Evolutionary conservation across 2,888 invertebrate species (phyloP), one percentile per base, ranked within the genome.

Genomic region (Amphimallon solstitiale): DNA sequence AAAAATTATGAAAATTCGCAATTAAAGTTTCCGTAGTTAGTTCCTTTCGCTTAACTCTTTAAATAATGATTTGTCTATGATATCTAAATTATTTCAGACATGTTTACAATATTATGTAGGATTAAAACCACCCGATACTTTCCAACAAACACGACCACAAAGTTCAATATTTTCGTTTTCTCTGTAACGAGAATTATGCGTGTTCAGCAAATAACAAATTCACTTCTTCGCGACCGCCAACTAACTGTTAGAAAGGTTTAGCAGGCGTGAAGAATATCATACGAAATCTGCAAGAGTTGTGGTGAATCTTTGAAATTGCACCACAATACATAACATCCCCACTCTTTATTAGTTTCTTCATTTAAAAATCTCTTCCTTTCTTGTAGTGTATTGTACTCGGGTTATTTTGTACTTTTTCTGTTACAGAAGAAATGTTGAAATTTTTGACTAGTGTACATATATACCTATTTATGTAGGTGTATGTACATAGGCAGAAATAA

Each of bases 201-300:
- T 54, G 34, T 35, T 29, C 23, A 40, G n/a, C 12, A 35, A 51
- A 19, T 17, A 46, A 46, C 15, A 37, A 37, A 52, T 63, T 40
- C 63, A 63, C 51, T 60, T 34, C 38, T 65, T 65, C 51, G 65
- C 65, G 60, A 43, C 45, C 34, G 60, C 14, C 43, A 29, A 49
- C 48, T 23, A 23, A 65, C 65, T 56, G 34, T 40, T 60, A 23
- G 3, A 23, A 12, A 64, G 46, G 12, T 21, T 54, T 61, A 49
- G 59, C 54, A 37, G 49, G 66, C 46, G 63, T 62, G 60, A 56
- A 63, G 48, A 45, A 62, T 35, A 54, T 48, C 21, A 63, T 70
- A 70, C 71, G 69, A 71, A 72, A 71, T 72, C 68, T 68, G 65
- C 68, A 62, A 59, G 64, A 67, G 67, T 63, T 71, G 59, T 68